Percentiles rank a stretch among this genome's conserved stretches.
Conservation (phyloP, 1,140 invertebrate species). For the Scaptomyza graminum region DNA sequence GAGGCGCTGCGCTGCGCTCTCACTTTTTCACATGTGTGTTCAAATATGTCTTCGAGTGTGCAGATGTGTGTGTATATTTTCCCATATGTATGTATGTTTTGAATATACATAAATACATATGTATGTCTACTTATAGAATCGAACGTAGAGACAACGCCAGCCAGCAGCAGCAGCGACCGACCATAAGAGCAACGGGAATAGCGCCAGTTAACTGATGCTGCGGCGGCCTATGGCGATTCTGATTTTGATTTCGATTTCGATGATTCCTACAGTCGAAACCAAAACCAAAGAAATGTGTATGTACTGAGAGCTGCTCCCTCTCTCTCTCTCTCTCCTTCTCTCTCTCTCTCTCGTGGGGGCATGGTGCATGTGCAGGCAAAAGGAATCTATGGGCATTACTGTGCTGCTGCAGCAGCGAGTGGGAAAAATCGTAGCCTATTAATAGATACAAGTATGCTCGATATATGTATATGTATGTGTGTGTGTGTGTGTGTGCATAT, state of each 20-base stretch:
- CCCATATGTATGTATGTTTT: constrained; percentile 16
- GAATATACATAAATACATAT: constrained; percentile 65
- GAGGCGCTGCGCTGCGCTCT: constrained; percentile 29
- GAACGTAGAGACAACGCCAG: constrained; percentile 44
- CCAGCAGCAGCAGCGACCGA: too few relatives aligned
- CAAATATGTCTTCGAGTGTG: constrained; percentile 26
- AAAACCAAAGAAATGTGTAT: not conserved
- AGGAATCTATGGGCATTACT: constrained; percentile 56
- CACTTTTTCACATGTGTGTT: constrained; percentile 70
- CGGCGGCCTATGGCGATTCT: constrained; percentile 39
- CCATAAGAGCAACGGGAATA: constrained; percentile 40
- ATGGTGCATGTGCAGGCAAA: constrained; percentile 19
- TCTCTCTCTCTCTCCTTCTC: not conserved
- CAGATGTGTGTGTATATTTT: constrained; percentile 20
- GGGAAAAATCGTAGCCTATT: constrained; percentile 77
- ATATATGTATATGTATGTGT: constrained; percentile 23
- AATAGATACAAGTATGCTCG: constrained; percentile 69
- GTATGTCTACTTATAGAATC: constrained; percentile 77
- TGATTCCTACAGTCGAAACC: constrained; percentile 38
- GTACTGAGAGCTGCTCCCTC: not conserved
- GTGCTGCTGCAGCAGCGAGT: constrained; percentile 51
- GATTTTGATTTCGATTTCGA: constrained; percentile 56
- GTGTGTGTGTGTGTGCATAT: constrained; percentile 9
- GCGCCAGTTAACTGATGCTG: constrained; percentile 42
- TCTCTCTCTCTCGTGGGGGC: constrained; percentile 11